phyloP scores from a whole-genome alignment of 2,888 invertebrate species.

The Drosophila neonasuta region DNA sequence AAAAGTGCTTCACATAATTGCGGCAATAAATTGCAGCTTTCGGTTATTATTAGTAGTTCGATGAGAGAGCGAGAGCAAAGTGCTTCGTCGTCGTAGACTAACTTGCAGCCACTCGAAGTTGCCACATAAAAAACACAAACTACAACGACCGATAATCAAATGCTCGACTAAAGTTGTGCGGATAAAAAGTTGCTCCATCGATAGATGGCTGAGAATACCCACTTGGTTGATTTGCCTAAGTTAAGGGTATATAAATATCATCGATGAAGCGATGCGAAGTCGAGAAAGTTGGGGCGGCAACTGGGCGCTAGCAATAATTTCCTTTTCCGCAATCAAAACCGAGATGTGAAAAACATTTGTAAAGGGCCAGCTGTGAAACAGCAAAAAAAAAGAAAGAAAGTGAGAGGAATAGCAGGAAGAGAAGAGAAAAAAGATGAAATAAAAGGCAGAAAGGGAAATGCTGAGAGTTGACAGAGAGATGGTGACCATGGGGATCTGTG shows the following conservation, averaged over 20 bases:
- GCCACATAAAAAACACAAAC: slow-evolving; percentile 1
- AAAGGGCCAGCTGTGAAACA: slow-evolving; percentile 25
- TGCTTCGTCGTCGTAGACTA: slow-evolving; percentile 15
- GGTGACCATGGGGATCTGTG: slow-evolving; percentile 25
- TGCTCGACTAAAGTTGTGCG: neutral
- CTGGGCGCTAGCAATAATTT: slow-evolving; percentile 55
- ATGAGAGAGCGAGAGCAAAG: slow-evolving; percentile 12
- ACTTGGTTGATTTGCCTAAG: neutral
- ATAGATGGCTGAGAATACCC: neutral
- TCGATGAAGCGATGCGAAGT: neutral
- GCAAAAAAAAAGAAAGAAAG: neutral
- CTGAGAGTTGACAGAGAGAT: slow-evolving; percentile 14
- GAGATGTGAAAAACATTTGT: slow-evolving; percentile 44
- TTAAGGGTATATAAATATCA: slow-evolving; percentile 6
- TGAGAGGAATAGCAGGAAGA: neutral
- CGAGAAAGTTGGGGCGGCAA: slow-evolving; percentile 20
- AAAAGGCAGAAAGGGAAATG: slow-evolving; percentile 14
- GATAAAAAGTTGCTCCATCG: neutral
- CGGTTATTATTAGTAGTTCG: slow-evolving; percentile 32
- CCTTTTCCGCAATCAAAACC: slow-evolving; percentile 68
- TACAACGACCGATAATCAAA: neutral
- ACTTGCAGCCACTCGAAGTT: slow-evolving; percentile 16
- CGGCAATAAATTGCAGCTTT: slow-evolving; percentile 54
- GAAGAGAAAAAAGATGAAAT: neutral
- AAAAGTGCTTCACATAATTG: slow-evolving; percentile 43